Percentiles rank a stretch among this genome's conserved stretches.
These are phyloP conservation scores for Poecile atricapillus DNA, from an alignment of 2,113 vertebrate genomes.

Conservation along the genomic window DNA sequence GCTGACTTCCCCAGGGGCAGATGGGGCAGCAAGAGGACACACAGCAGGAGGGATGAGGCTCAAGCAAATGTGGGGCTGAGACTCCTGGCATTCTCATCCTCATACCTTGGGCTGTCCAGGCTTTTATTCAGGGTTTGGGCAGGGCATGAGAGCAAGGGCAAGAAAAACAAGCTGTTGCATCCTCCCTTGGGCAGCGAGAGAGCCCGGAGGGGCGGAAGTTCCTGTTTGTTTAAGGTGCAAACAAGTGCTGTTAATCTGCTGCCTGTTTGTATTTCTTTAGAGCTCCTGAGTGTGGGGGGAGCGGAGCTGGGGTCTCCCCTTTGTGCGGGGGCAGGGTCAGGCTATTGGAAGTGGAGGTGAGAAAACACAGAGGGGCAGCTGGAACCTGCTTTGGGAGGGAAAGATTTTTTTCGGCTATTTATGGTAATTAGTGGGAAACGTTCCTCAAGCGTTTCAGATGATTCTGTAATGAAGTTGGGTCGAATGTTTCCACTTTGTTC, in stretches of 20 bases:
- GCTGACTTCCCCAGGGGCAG: neutral
- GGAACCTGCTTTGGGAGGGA: constrained; percentile 57
- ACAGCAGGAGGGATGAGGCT: fast-evolving
- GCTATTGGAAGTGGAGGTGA: neutral
- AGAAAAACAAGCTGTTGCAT: neutral
- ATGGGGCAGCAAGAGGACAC: neutral
- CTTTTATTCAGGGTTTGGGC: neutral
- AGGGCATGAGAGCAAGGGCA: neutral
- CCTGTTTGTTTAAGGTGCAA: constrained; percentile 68
- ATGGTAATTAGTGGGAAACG: constrained; percentile 73
- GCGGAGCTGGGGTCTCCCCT: constrained; percentile 22
- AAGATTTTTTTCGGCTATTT: constrained; percentile 72
- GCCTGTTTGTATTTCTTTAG: constrained; percentile 61
- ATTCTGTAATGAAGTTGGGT: constrained; percentile 58
- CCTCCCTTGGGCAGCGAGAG: neutral
- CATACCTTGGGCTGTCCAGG: neutral
- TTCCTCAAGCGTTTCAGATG: constrained; percentile 54
- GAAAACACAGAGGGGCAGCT: constrained; percentile 48
- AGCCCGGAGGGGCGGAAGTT: neutral
- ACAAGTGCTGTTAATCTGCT: constrained; percentile 57
- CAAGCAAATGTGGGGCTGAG: neutral
- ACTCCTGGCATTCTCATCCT: neutral
- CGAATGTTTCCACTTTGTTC: constrained; percentile 61
- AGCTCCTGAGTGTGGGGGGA: neutral
- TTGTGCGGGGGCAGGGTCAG: constrained; percentile 32